Evolutionary conservation across 2,113 vertebrate species (phyloP).

Genomic region (Erythrolamprus reginae): DNA sequence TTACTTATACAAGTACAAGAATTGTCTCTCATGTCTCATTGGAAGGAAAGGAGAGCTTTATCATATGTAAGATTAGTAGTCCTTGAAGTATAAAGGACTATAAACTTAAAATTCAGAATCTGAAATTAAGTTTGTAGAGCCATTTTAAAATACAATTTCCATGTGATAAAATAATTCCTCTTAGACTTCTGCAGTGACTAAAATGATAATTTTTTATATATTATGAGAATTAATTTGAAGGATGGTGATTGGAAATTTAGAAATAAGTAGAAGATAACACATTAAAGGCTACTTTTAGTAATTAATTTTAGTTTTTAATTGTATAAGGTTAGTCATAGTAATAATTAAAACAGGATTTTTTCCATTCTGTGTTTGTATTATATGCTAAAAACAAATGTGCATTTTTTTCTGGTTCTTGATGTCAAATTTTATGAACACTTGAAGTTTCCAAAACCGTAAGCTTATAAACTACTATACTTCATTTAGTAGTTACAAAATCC

Average conservation of each 20-base stretch:
- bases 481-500: neutral
- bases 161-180: conserved; percentile 28
- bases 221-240: conserved; percentile 33
- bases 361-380: neutral
- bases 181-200: conserved; percentile 52
- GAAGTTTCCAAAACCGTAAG: neutral
- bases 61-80: neutral
- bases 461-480: neutral
- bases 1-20: neutral
- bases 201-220: conserved; percentile 43
- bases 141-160: conserved; percentile 53
- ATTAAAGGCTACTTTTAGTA: neutral
- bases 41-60: neutral
- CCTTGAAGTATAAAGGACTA: neutral
- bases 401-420: neutral
- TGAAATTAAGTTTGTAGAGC: neutral
- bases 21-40: neutral
- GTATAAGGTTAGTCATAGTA: neutral
- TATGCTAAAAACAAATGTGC: neutral
- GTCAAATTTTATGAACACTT: neutral
- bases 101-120: neutral
- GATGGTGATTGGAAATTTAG: conserved; percentile 11
- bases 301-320: neutral
- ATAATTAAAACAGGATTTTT: neutral
- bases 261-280: conserved; percentile 31